phyloP scores from a whole-genome alignment of 1,140 invertebrate genomes.

The Bilobella aurantiaca region DNA sequence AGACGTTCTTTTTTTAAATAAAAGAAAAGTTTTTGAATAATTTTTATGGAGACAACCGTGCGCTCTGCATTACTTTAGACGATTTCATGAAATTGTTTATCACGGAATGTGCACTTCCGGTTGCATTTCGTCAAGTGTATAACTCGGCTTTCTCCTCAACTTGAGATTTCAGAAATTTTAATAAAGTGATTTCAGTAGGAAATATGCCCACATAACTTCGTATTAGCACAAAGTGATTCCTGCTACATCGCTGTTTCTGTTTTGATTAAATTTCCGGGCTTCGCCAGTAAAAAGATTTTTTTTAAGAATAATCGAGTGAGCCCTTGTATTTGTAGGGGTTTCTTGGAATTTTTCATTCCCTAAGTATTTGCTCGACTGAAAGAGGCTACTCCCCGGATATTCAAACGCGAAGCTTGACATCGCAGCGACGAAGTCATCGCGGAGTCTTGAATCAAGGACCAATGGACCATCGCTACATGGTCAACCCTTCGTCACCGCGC shows the following conservation, averaged over 20 bases:
- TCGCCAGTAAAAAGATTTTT: too few relatives aligned
- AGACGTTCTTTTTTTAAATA: not conserved
- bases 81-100: too few relatives aligned
- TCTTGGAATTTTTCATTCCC: constrained; percentile 3
- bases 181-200: too few relatives aligned
- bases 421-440: constrained; percentile 4
- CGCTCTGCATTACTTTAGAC: too few relatives aligned
- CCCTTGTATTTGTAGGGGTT: constrained; percentile 5
- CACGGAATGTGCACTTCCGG: too few relatives aligned
- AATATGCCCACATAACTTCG: too few relatives aligned
- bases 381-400: not conserved
- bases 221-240: too few relatives aligned
- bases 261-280: not conserved
- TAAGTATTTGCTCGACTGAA: not conserved
- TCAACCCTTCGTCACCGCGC: not conserved
- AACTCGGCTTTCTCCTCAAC: too few relatives aligned
- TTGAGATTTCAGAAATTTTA: too few relatives aligned
- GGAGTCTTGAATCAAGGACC: not conserved
- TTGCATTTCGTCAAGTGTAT: too few relatives aligned
- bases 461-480: not conserved
- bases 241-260: not conserved
- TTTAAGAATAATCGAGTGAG: not conserved
- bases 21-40: not conserved
- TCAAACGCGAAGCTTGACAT: not conserved
- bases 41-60: too few relatives aligned